These are phyloP conservation scores for Trichacis sp. DNA, from an alignment of 2,888 invertebrate genomes.

Conservation along the genomic window DNA sequence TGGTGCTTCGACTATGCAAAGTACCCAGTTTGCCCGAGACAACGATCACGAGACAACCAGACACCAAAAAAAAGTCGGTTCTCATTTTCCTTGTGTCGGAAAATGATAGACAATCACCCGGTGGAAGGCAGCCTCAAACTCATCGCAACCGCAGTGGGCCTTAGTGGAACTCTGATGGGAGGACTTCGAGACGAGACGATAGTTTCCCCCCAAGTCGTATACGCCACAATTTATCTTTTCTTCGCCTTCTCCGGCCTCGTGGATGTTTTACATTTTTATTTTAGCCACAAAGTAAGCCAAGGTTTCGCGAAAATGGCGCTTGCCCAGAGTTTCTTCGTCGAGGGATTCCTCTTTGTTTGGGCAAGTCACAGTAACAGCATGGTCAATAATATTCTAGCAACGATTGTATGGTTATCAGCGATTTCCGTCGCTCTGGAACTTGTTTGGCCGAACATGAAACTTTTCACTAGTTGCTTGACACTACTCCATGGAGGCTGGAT, in stretches of 20 bases:
- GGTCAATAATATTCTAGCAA: conserved; percentile 50
- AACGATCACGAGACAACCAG: conserved; percentile 35
- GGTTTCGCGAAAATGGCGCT: conserved; percentile 63
- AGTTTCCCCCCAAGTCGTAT: conserved; percentile 58
- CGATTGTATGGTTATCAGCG: conserved; percentile 56
- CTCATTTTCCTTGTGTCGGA: conserved; percentile 40
- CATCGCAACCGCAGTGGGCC: conserved; percentile 58
- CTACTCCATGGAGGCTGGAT: conserved; percentile 61
- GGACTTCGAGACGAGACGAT: conserved; percentile 49
- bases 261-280: conserved; percentile 66
- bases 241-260: conserved; percentile 67
- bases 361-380: conserved; percentile 42
- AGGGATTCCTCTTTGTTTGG: conserved; percentile 63
- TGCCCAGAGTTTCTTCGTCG: conserved; percentile 65
- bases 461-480: conserved; percentile 55
- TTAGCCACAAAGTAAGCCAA: conserved; percentile 60
- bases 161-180: conserved; percentile 55
- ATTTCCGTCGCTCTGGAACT: conserved; percentile 55
- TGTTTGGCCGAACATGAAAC: conserved; percentile 59
- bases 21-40: conserved; percentile 41
- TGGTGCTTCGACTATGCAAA: conserved; percentile 64
- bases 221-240: conserved; percentile 66
- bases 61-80: conserved; percentile 43
- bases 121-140: conserved; percentile 60
- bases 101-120: conserved; percentile 52